These are phyloP conservation scores for fruit fly (Drosophila melanogaster) DNA, from an alignment of 1,140 invertebrate genomes.

Conservation along the genomic window DNA sequence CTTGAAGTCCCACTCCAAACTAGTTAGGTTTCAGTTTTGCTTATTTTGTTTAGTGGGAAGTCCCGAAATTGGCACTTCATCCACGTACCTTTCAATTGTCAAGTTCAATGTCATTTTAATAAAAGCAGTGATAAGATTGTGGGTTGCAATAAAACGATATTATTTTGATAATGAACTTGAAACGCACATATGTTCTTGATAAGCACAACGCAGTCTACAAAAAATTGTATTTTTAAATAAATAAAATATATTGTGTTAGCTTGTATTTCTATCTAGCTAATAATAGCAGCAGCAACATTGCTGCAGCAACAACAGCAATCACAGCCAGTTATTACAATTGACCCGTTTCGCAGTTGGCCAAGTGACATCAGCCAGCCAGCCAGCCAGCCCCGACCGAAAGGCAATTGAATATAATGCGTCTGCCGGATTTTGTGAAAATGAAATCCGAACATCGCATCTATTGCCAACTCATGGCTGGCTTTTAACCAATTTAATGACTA, in stretches of 20 bases:
- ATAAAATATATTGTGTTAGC: not conserved
- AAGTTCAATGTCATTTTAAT: constrained; percentile 32
- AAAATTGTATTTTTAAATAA: not conserved
- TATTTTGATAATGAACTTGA: not conserved
- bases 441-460: constrained; percentile 21
- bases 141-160: not conserved
- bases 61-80: not conserved
- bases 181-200: not conserved
- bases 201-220: not conserved
- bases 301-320: constrained; percentile 10
- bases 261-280: too few relatives aligned
- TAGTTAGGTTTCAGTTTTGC: too few relatives aligned
- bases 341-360: constrained; percentile 43
- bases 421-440: constrained; percentile 42
- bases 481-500: constrained; percentile 55
- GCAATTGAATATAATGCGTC: constrained; percentile 69
- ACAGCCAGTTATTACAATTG: constrained; percentile 39
- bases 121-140: constrained; percentile 19
- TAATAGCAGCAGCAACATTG: constrained; percentile 12
- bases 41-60: constrained; percentile 2
- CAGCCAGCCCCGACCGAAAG: constrained; percentile 14
- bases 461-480: constrained; percentile 51
- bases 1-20: constrained; percentile 7
- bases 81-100: constrained; percentile 1
- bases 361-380: constrained; percentile 50